Evolutionary conservation across 1,140 invertebrate species (phyloP).

Genomic region (Riptortus pedestris): DNA sequence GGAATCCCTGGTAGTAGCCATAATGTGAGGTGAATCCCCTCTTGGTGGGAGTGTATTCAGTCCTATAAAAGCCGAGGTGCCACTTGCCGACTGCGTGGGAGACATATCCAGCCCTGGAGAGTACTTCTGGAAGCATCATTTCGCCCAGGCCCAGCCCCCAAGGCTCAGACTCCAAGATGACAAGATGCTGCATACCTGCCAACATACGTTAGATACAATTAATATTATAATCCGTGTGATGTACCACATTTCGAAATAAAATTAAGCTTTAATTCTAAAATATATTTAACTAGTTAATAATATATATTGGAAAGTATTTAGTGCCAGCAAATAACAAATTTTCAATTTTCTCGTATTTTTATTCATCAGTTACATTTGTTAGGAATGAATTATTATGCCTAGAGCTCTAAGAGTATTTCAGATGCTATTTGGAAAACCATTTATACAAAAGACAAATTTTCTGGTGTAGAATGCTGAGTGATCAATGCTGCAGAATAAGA

Average conservation of each 20-base stretch:
- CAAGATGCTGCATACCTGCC: slow-evolving; percentile 68
- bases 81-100: slow-evolving; percentile 86
- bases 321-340: not conserved
- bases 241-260: not conserved
- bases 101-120: slow-evolving; percentile 63
- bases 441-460: no score
- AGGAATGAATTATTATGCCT: no score
- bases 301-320: no score
- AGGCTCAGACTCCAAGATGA: slow-evolving; percentile 59
- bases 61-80: slow-evolving; percentile 65
- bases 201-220: slow-evolving; percentile 7
- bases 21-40: slow-evolving; percentile 78
- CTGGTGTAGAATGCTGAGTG: no score
- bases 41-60: slow-evolving; percentile 61
- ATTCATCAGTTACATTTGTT: no score
- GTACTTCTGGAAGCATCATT: slow-evolving; percentile 61
- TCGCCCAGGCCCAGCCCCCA: slow-evolving; percentile 59
- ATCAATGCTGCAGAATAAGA: no score
- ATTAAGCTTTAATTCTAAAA: no score
- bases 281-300: no score
- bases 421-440: no score
- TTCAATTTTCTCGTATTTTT: no score
- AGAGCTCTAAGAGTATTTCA: no score
- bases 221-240: no score
- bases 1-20: slow-evolving; percentile 70